Evolutionary conservation across 2,888 invertebrate genomes (phyloP), one percentile per base, ranked within the genome.

Genomic region (Abrostola triplasia): DNA sequence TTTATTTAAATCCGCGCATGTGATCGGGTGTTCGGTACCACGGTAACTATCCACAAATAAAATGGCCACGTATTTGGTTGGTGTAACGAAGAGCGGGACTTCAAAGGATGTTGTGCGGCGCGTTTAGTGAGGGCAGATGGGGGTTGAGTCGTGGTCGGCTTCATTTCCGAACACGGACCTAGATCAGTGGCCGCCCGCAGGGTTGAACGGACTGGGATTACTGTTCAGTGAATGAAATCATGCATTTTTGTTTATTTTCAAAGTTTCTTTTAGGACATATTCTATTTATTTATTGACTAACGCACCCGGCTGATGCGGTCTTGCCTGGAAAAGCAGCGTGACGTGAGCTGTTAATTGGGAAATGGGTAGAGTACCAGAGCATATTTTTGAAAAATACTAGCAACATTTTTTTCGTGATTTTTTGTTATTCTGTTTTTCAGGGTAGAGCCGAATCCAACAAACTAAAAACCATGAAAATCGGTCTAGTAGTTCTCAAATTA

Each of bases 51-150:
- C 78, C 76, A 78, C 79, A 78, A 78, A 79, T 77, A 78, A 80
- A 79, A 80, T 81, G 76, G n/a, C n/a, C 67, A 78, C 73, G 76
- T 75, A 77, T 65, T 70, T 68, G 77, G 80, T 24, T 24, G 80
- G 79, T 77, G 77, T 64, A 79, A 70, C 70, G 69, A 65, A 75
- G 73, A 72, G 71, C 72, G 74, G 74, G 73, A 81, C 82, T 83
- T 88, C 88, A 87, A 88, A 88, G 86, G 84, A 78, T 79, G 76
- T 76, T 74, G 74, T 80, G 67, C 62, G 68, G 69, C 73, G 71
- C 76, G 80, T 80, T 82, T 71, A 66, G 70, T 66, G 67, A 69
- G 73, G 73, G 59, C 64, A 77, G 73, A 64, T 59, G 77, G 74
- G 65, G 64, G 58, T 54, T 59, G 70, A 59, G 70, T 62, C 62